Evolutionary conservation across 1,140 invertebrate species (phyloP).

Genomic region (Drosophila gunungcola): DNA sequence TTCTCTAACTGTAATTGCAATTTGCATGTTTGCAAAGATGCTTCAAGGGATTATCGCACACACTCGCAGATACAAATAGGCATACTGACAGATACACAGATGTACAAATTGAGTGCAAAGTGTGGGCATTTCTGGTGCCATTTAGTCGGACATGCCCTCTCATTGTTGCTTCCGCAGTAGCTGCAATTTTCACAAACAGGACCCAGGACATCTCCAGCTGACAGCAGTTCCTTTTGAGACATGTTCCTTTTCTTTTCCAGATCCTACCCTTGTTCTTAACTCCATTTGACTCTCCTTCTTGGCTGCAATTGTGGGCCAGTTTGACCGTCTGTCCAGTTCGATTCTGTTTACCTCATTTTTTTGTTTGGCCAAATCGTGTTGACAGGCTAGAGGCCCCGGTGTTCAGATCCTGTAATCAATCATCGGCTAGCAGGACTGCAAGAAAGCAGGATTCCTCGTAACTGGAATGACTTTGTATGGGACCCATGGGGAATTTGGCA

Average conservation of each 20-base stretch:
- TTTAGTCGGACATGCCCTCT: slow-evolving; percentile 52
- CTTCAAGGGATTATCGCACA: slow-evolving; percentile 35
- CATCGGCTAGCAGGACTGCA: slow-evolving; percentile 36
- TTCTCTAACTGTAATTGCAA: slow-evolving; percentile 49
- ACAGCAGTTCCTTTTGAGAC: slow-evolving; percentile 22
- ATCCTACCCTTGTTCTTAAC: slow-evolving; percentile 12
- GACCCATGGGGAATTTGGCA: slow-evolving; percentile 69
- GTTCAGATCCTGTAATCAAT: slow-evolving; percentile 62
- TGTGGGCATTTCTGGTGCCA: slow-evolving; percentile 67
- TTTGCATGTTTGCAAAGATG: slow-evolving; percentile 51
- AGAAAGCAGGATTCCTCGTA: slow-evolving; percentile 1
- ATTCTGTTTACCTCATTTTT: slow-evolving; percentile 11
- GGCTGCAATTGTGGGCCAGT: slow-evolving; percentile 76
- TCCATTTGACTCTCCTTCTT: slow-evolving; percentile 18
- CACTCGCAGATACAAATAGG: slow-evolving; percentile 14
- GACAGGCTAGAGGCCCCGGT: slow-evolving; percentile 42
- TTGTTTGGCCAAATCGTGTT: slow-evolving; percentile 74
- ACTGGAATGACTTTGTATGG: slow-evolving; percentile 50
- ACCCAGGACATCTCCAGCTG: slow-evolving; percentile 34
- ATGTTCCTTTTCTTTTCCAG: background rate
- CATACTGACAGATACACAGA: slow-evolving; percentile 13
- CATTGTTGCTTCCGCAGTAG: slow-evolving; percentile 70
- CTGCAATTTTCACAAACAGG: slow-evolving; percentile 35
- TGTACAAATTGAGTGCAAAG: slow-evolving; percentile 64
- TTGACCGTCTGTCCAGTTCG: slow-evolving; percentile 64